Evolutionary conservation across 2,888 invertebrate species (phyloP), one percentile per base, ranked within the genome.

Genomic region (Steinernema carpocapsae): DNA sequence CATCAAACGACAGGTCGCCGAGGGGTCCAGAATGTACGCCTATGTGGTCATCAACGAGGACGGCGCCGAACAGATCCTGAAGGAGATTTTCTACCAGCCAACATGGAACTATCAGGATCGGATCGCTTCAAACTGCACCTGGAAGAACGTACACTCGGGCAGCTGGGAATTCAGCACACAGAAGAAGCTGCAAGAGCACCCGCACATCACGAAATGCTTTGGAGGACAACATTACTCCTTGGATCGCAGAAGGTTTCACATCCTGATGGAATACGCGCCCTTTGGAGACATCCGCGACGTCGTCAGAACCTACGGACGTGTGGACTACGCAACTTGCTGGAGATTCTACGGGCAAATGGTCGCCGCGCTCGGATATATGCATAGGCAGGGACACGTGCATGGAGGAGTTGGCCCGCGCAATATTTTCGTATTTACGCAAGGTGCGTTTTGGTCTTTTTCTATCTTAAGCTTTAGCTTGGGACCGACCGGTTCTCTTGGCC

Each of bases 231-330:
- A 24, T 14, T 56, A 24, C 26, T 3, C 19, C 24, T 4, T 19
- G 26, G 56, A 56, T 14, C 56, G 26, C 10, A 6, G 32, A 6
- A 29, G 64, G 4, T 29, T 3, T 32, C 29, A 26, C 32, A 64
- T 32, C 17, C 64, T 64, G 64, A 64, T 64, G 64, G 64, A 64
- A 29, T 32, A 32, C 17, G 64, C 64, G 64, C 64, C 64, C 3
- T 32, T 32, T 32, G 64, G 64, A 17, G 64, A 64, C 64, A 29
- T 64, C 32, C 37, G 64, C 32, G 32, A 29, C 32, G 32, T 64
- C 17, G 19, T 64, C 64, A 6, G 32, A 7, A 32, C 29, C 29
- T 32, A 64, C 26, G 64, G 64, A 4, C 64, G 32, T 7, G 32
- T 64, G 29, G 32, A 64, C 64, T 32, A 29, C 32, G 14, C 17